A percentile compares a stretch with the other conserved stretches of the same genome.
Conservation (phyloP, 2,888 invertebrate genomes). For the Oasisia sp. region DNA sequence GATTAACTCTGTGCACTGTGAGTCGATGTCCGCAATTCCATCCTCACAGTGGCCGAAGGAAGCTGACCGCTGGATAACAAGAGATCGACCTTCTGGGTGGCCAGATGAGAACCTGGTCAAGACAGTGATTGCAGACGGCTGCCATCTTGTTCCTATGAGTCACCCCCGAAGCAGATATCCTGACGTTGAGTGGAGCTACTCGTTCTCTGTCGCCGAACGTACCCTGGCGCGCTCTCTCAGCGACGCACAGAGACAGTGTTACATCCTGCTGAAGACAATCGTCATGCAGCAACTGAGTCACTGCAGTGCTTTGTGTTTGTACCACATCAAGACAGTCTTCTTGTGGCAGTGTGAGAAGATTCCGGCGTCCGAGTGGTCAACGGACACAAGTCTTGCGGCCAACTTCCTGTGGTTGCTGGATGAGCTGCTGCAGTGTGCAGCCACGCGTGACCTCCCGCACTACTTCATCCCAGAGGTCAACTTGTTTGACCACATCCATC, state of each 20-base stretch:
- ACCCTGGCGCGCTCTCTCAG: constrained; percentile 44
- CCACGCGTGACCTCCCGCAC: constrained; percentile 44
- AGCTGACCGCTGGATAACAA: constrained; percentile 43
- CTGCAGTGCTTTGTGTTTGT: constrained; percentile 33
- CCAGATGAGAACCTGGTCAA: neutral
- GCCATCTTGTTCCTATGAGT: constrained; percentile 41
- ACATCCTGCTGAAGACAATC: constrained; percentile 44
- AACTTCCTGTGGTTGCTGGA: constrained; percentile 46
- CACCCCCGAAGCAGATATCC: constrained; percentile 42
- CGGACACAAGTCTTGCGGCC: constrained; percentile 39
- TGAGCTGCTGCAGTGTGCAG: constrained; percentile 41
- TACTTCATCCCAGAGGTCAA: constrained; percentile 49
- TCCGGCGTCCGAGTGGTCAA: constrained; percentile 44
- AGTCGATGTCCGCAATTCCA: constrained; percentile 31
- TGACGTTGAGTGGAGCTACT: constrained; percentile 48
- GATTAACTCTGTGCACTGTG: neutral
- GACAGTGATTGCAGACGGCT: constrained; percentile 7
- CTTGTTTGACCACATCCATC: constrained; percentile 41
- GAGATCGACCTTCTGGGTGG: constrained; percentile 29
- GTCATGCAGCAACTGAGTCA: constrained; percentile 42
- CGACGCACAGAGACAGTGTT: constrained; percentile 47
- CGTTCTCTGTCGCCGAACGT: constrained; percentile 47
- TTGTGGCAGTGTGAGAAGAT: constrained; percentile 47
- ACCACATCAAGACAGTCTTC: constrained; percentile 46
- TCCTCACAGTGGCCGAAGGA: constrained; percentile 46